Evolutionary conservation across 2,797 vertebrate genomes (phyloP).

Genomic region (Arrhamphus sclerolepis): DNA sequence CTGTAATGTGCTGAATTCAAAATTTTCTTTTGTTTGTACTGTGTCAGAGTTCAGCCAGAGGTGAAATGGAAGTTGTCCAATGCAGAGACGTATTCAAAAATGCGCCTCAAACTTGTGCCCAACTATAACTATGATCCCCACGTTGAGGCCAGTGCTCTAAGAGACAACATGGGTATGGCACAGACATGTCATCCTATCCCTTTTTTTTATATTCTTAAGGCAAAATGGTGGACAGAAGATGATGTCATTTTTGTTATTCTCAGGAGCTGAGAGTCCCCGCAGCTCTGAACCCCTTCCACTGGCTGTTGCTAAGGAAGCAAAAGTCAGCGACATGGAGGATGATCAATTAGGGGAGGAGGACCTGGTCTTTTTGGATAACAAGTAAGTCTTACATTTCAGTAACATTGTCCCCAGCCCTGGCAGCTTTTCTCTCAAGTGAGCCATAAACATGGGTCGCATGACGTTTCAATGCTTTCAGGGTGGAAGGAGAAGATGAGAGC

Average conservation of each 20-base stretch:
- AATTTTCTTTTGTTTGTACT: conserved; percentile 2
- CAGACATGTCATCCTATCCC: neutral
- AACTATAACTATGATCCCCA: conserved; percentile 90
- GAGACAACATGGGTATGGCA: conserved; percentile 93
- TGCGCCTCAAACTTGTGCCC: conserved; percentile 95
- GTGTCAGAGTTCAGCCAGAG: conserved; percentile 74
- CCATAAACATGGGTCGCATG: neutral
- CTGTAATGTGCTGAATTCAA: neutral
- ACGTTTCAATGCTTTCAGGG: conserved; percentile 61
- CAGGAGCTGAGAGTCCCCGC: conserved; percentile 87
- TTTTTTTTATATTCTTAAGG: neutral
- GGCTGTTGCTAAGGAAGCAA: conserved; percentile 94
- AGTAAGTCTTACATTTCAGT: conserved; percentile 78
- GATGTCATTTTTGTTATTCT: conserved; percentile 2
- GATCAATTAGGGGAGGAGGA: conserved; percentile 94
- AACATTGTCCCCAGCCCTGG: neutral
- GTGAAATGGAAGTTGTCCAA: conserved; percentile 90
- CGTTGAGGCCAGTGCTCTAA: conserved; percentile 90
- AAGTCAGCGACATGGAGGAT: conserved; percentile 93
- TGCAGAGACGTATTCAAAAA: conserved; percentile 94
- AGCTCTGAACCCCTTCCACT: conserved; percentile 84
- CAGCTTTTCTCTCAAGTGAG: neutral
- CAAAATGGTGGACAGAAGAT: neutral
- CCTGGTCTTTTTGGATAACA: conserved; percentile 83
- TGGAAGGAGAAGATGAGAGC: conserved; percentile 87